Evolutionary conservation across 1,140 invertebrate species (phyloP).

Genomic region (Planococcus citri): DNA sequence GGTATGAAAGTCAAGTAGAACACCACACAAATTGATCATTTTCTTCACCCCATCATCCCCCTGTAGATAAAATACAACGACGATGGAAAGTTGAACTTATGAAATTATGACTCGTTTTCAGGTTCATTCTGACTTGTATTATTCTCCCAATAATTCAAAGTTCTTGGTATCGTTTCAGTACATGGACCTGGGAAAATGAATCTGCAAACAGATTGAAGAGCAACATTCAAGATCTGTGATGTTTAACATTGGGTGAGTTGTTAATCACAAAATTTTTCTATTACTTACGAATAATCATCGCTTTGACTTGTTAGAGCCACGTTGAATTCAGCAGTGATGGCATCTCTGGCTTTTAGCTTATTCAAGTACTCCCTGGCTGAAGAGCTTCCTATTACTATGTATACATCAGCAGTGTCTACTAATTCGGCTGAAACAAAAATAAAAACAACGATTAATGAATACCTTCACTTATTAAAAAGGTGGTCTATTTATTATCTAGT

Average conservation of each 20-base stretch:
- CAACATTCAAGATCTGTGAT: too few relatives aligned
- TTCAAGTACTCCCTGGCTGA: conserved; percentile 92
- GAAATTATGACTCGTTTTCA: too few relatives aligned
- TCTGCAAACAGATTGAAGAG: conserved; percentile 35
- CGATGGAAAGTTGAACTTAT: too few relatives aligned
- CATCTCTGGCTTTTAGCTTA: conserved; percentile 54
- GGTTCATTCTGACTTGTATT: too few relatives aligned
- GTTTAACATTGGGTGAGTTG: not conserved
- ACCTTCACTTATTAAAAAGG: too few relatives aligned
- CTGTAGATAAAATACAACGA: too few relatives aligned
- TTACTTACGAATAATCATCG: conserved; percentile 50
- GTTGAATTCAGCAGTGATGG: conserved; percentile 85
- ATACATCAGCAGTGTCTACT: conserved; percentile 62
- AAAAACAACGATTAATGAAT: too few relatives aligned
- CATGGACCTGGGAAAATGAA: conserved; percentile 67
- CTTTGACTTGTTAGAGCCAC: conserved; percentile 64
- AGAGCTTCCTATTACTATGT: conserved; percentile 73
- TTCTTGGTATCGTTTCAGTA: conserved; percentile 54
- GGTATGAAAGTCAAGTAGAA: too few relatives aligned
- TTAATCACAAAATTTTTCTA: not conserved
- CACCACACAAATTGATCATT: too few relatives aligned
- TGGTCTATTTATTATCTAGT: too few relatives aligned
- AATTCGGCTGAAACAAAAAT: conserved; percentile 46
- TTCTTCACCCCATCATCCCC: too few relatives aligned
- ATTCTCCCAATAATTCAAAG: conserved; percentile 33